Conservation (phyloP, 1,140 invertebrate species). For the Dysdera silvatica region DNA sequence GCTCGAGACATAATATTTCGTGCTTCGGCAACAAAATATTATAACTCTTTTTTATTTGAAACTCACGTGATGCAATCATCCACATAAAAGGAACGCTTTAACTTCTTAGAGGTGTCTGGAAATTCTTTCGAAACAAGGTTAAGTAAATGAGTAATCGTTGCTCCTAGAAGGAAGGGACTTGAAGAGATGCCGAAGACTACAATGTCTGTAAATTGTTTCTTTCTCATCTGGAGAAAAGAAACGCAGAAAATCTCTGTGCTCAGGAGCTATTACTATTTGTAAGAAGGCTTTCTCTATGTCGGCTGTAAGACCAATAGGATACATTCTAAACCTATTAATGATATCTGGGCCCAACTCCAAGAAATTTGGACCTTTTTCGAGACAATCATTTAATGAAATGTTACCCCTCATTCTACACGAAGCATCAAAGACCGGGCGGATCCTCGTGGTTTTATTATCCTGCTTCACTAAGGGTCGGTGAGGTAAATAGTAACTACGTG, state of each 20-base stretch:
- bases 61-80: background rate
- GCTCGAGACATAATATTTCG: background rate
- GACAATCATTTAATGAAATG: constrained; percentile 27
- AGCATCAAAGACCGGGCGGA: constrained; percentile 13
- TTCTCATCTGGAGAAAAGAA: constrained; percentile 12
- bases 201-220: constrained; percentile 8
- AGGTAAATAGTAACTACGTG: background rate
- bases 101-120: background rate
- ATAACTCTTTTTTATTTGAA: background rate
- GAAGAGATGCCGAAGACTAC: constrained; percentile 10
- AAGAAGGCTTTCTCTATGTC: constrained; percentile 46
- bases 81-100: background rate
- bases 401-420: constrained; percentile 27
- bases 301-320: constrained; percentile 39
- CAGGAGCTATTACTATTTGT: constrained; percentile 36
- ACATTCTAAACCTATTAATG: constrained; percentile 40
- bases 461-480: background rate
- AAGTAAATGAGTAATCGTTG: background rate
- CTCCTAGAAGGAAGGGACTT: constrained; percentile 5
- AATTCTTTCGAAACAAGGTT: background rate
- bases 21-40: background rate
- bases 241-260: constrained; percentile 4
- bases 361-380: constrained; percentile 31
- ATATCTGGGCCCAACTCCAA: constrained; percentile 42
- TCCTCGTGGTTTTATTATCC: background rate